Percentiles rank a stretch among this genome's conserved stretches.
Conservation (phyloP, 2,113 vertebrate species). For the Aythya baeri region DNA sequence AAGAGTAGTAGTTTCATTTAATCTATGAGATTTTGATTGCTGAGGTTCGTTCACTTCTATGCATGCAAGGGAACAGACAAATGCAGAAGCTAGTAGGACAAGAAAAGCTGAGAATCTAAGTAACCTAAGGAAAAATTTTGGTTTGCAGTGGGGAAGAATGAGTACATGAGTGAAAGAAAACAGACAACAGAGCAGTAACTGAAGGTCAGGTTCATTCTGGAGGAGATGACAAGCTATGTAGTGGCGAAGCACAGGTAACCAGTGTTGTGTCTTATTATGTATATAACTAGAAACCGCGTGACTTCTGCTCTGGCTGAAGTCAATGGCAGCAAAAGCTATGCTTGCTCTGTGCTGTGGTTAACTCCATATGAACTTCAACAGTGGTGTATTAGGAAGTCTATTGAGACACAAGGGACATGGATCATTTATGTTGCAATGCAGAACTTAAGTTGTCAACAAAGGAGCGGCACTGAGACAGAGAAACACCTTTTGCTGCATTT, state of each 20-base stretch:
- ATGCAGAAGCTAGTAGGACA: not conserved
- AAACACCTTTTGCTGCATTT: not conserved
- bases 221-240: not conserved
- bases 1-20: not conserved
- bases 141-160: not conserved
- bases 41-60: not conserved
- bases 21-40: not conserved
- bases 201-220: not conserved
- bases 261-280: not conserved
- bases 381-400: not conserved
- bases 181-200: not conserved
- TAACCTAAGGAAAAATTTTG: not conserved
- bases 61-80: not conserved
- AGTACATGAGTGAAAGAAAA: not conserved
- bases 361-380: not conserved
- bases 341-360: not conserved
- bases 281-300: not conserved
- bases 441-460: not conserved
- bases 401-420: not conserved
- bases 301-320: not conserved
- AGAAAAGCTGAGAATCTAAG: not conserved
- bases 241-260: not conserved
- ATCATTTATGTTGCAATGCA: accelerated
- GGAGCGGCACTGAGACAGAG: not conserved
- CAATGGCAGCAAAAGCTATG: not conserved